These are phyloP conservation scores for Neodiprion fabricii DNA, from an alignment of 1,140 invertebrate species.

Conservation along the genomic window DNA sequence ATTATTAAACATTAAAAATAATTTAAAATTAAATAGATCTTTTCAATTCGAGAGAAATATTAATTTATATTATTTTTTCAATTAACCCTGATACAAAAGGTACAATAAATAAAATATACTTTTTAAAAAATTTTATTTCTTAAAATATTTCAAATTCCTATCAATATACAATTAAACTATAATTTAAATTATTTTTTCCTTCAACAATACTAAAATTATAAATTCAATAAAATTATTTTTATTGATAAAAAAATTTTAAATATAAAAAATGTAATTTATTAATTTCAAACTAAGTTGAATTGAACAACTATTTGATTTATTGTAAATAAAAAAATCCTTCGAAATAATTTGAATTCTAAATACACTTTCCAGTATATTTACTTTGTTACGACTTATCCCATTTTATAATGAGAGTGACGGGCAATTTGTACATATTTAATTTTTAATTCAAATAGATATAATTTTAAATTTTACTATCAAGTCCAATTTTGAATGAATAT, in stretches of 20 bases:
- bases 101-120: conserved; percentile 66
- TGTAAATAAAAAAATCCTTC: conserved; percentile 65
- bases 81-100: conserved; percentile 72
- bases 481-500: too few species aligned
- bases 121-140: conserved; percentile 38
- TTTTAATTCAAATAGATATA: too few species aligned
- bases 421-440: too few species aligned
- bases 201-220: conserved; percentile 55
- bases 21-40: too few species aligned
- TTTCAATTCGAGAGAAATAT: conserved; percentile 28
- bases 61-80: conserved; percentile 58
- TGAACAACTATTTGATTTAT: conserved; percentile 57
- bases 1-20: too few species aligned
- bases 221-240: conserved; percentile 43
- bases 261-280: conserved; percentile 46
- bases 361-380: too few species aligned
- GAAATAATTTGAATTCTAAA: conserved; percentile 62
- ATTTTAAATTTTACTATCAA: too few species aligned
- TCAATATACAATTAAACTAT: too few species aligned
- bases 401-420: too few species aligned
- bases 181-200: too few species aligned
- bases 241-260: conserved; percentile 32
- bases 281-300: conserved; percentile 58
- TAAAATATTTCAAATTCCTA: conserved; percentile 28
- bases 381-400: too few species aligned